Evolutionary conservation across 2,797 vertebrate genomes (phyloP).

Genomic region (Clamator glandarius): DNA sequence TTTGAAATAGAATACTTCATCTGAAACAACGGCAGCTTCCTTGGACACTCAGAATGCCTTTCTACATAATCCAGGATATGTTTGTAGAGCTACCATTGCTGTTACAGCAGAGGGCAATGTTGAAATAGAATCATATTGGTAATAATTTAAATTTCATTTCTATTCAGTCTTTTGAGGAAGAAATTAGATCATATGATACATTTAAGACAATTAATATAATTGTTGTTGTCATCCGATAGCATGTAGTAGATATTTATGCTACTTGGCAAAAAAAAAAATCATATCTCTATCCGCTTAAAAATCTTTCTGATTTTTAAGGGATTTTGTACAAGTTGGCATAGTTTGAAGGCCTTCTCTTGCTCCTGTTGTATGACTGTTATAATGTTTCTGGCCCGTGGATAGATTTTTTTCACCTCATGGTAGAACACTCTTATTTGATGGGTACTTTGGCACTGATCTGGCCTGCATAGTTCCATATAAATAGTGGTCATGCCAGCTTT

Average conservation of each 20-base stretch:
- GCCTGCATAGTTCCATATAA: background rate
- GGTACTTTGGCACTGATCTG: background rate
- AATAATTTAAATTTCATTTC: slow-evolving; percentile 25
- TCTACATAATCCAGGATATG: background rate
- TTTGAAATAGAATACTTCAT: slow-evolving; percentile 1
- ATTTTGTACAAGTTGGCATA: background rate
- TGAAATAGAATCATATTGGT: slow-evolving; percentile 28
- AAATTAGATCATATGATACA: background rate
- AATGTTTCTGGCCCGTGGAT: background rate
- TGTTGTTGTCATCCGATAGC: background rate
- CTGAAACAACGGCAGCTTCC: background rate
- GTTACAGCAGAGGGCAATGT: slow-evolving; percentile 45
- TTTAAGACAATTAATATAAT: background rate
- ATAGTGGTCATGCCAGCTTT: background rate
- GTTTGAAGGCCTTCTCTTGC: background rate
- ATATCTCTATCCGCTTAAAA: background rate
- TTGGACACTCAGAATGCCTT: background rate
- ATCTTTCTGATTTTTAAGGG: background rate
- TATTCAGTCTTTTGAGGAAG: slow-evolving; percentile 20
- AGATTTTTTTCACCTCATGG: background rate
- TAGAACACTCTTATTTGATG: background rate
- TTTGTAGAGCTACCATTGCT: slow-evolving; percentile 4
- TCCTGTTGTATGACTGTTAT: background rate
- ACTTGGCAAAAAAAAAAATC: background rate
- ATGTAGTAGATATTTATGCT: background rate